Base-by-base conservation (phyloP, 2,888 invertebrate genomes). In the Polyommatus icarus region DNA sequence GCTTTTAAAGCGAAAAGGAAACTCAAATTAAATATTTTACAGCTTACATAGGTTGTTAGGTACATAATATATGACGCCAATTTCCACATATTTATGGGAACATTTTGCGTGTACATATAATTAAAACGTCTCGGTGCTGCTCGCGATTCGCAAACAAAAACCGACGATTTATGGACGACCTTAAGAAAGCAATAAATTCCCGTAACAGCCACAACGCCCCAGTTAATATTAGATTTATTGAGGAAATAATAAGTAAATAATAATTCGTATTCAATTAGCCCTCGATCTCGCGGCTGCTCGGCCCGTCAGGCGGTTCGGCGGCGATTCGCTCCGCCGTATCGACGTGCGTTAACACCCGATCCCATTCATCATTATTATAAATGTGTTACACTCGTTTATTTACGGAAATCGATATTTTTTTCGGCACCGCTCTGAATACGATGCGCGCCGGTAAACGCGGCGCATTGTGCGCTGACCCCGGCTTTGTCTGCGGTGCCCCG, bases 321-420 rank as follows among this genome's bases (percentile, higher is more conserved):
- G 82, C 89, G 89, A 93, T 93, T 92, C 85, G 92, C 87, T 86
- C 90, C 91, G 93, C 90, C 88, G 90, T 91, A 92, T 91, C 91
- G 91, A 89, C 86, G 84, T 83, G 84, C 86, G 87, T 85, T 86
- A 89, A 88, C 90, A 88, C 83, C 89, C 90, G 90, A 90, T 89
- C 85, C 91, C 91, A 94, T 94, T 93, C 93, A 94, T 93, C 94
- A 93, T 92, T 93, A 93, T 93, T 93, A 93, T 93, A 92, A 93
- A 93, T 93, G 93, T 91, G 91, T 90, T 87, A 91, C 93, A 93
- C 92, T 93, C 93, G 88, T 93, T 94, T 94, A 94, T 93, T 94
- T 93, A 94, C 93, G 93, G 94, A 94, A 93, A 94, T 94, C 94
- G 93, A 93, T 94, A 92, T 94, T 93, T 94, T 94, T 93, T 94